phyloP scores from a whole-genome alignment of 2,797 vertebrate genomes.

The Alcedo atthis region DNA sequence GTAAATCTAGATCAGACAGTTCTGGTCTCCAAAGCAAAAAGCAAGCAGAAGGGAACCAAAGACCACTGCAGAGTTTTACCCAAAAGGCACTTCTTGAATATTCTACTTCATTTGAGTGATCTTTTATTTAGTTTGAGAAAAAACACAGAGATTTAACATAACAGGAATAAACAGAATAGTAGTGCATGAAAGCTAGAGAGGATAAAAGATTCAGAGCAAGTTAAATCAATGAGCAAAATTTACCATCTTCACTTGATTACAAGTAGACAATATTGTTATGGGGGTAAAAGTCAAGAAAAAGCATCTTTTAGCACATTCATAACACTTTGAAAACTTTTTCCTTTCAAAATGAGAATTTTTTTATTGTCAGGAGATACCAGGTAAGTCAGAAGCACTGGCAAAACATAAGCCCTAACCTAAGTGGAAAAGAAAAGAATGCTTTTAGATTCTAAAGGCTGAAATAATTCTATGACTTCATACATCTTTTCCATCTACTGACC shows the following conservation, averaged over 20 bases:
- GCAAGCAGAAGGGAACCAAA: not conserved
- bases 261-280: not conserved
- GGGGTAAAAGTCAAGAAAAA: not conserved
- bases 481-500: conserved; percentile 1
- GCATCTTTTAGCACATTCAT: not conserved
- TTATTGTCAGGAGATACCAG: not conserved
- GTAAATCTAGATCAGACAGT: not conserved
- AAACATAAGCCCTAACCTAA: not conserved
- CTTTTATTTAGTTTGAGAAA: not conserved
- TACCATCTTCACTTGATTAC: not conserved
- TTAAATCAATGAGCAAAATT: not conserved
- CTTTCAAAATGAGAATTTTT: not conserved
- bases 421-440: not conserved
- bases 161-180: not conserved
- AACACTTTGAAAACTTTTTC: not conserved
- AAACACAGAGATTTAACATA: not conserved
- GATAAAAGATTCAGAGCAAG: not conserved
- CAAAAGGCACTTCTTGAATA: not conserved
- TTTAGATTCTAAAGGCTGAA: not conserved
- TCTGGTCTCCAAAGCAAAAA: not conserved
- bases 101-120: not conserved
- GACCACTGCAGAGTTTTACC: not conserved
- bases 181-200: not conserved
- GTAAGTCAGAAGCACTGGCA: not conserved
- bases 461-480: not conserved